Conservation (phyloP, 2,888 invertebrate species). For the Lasiommata megera region DNA sequence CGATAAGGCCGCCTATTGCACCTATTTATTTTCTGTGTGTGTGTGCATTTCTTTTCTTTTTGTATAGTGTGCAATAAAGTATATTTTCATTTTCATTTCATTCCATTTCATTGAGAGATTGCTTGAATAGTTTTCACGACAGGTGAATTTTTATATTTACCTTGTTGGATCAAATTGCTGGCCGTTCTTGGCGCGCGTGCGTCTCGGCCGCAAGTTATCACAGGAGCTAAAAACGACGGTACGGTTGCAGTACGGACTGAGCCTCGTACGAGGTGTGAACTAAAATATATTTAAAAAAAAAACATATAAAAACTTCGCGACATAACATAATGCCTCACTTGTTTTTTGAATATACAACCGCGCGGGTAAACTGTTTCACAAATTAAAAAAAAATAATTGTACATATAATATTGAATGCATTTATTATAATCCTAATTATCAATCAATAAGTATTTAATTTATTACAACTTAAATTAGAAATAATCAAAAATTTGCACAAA, state of each 20-base stretch:
- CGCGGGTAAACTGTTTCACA: constrained; percentile 34
- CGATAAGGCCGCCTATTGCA: too few species aligned
- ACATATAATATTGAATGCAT: not conserved
- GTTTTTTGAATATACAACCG: constrained; percentile 40
- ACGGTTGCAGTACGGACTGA: constrained; percentile 30
- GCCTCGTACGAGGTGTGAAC: constrained; percentile 19
- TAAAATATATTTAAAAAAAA: constrained; percentile 16
- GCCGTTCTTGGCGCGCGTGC: constrained; percentile 8
- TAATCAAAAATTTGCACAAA: too few species aligned
- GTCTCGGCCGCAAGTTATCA: constrained; percentile 23
- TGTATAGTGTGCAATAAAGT: too few species aligned
- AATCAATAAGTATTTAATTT: not conserved
- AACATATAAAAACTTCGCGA: constrained; percentile 42
- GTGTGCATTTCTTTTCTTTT: too few species aligned
- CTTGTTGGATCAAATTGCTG: not conserved
- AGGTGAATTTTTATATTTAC: too few species aligned
- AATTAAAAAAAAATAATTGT: not conserved
- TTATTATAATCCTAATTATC: not conserved
- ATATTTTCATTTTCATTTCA: too few species aligned
- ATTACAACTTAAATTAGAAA: not conserved
- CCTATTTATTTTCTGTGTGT: too few species aligned
- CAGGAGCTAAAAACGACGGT: constrained; percentile 12
- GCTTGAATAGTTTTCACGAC: too few species aligned
- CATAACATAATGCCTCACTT: constrained; percentile 43
- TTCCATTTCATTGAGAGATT: too few species aligned